A percentile compares a stretch with the other conserved stretches of the same genome.
Evolutionary conservation across 2,797 vertebrate genomes (phyloP).

Genomic region (Denticeps clupeoides): DNA sequence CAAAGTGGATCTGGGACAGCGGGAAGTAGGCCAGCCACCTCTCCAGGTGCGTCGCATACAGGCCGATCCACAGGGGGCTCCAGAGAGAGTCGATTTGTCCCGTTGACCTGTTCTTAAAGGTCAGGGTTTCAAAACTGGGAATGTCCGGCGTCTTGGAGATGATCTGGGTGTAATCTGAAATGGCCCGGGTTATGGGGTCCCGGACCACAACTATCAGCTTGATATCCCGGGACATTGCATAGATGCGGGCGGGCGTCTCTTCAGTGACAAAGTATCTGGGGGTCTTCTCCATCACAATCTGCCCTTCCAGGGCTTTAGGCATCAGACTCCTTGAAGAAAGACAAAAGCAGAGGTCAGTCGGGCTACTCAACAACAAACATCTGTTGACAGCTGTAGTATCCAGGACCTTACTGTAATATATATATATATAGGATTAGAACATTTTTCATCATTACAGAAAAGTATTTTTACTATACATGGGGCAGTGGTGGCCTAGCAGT

Average conservation of each 20-base stretch:
- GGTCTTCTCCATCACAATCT: conserved; percentile 29
- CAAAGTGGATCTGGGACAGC: conserved; percentile 77
- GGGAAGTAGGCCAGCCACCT: conserved; percentile 85
- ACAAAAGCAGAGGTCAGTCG: neutral
- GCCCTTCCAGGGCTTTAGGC: conserved; percentile 24
- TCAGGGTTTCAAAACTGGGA: conserved; percentile 22
- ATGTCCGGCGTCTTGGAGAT: conserved; percentile 15
- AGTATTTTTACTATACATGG: too few species aligned
- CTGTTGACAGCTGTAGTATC: too few species aligned
- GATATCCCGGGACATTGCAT: conserved; percentile 23
- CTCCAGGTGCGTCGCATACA: conserved; percentile 87
- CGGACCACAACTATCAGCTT: conserved; percentile 28
- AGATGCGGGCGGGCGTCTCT: conserved; percentile 22
- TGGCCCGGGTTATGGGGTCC: conserved; percentile 26
- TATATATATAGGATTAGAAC: too few species aligned
- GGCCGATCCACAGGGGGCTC: conserved; percentile 85
- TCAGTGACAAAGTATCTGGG: conserved; percentile 27
- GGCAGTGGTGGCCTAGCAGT: too few species aligned
- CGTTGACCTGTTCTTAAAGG: conserved; percentile 20
- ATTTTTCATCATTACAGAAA: too few species aligned
- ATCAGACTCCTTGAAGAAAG: conserved; percentile 19
- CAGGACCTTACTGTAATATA: too few species aligned
- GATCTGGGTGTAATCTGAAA: conserved; percentile 29
- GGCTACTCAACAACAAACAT: too few species aligned
- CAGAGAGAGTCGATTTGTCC: conserved; percentile 71